Percentiles rank a stretch among this genome's conserved stretches.
These are phyloP conservation scores for Rhynchophorus ferrugineus DNA, from an alignment of 1,140 invertebrate species.

Conservation along the genomic window DNA sequence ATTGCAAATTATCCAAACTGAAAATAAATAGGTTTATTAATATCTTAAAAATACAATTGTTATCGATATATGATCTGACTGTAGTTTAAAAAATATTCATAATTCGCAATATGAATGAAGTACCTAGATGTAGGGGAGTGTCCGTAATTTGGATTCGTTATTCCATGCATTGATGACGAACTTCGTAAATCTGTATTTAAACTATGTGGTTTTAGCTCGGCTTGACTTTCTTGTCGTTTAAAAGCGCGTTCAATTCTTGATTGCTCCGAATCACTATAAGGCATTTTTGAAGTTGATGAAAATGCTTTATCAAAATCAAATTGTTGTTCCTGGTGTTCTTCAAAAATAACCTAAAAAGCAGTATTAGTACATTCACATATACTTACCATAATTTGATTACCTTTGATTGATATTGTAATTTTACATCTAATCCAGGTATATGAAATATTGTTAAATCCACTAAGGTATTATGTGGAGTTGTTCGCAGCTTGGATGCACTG, in stretches of 20 bases:
- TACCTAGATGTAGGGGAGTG: slow-evolving; percentile 30
- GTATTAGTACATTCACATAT: not conserved
- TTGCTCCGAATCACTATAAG: slow-evolving; percentile 30
- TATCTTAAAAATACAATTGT: not conserved
- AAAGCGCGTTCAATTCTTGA: slow-evolving; percentile 38
- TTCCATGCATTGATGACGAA: slow-evolving; percentile 37
- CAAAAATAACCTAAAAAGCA: slow-evolving; percentile 21
- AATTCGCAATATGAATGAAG: not conserved
- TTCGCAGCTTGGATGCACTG: slow-evolving; percentile 44
- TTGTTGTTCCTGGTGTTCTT: slow-evolving; percentile 14
- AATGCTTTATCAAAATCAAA: slow-evolving; percentile 31
- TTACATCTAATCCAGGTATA: slow-evolving; percentile 90
- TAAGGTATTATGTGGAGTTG: slow-evolving; percentile 47
- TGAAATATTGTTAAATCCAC: slow-evolving; percentile 87
- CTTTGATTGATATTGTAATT: slow-evolving; percentile 85
- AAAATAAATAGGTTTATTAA: slow-evolving; percentile 4
- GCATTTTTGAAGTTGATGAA: slow-evolving; percentile 12
- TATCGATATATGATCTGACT: not conserved
- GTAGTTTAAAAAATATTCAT: not conserved
- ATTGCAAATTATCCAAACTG: slow-evolving; percentile 33
- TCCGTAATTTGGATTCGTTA: slow-evolving; percentile 38
- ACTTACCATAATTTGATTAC: too few relatives aligned
- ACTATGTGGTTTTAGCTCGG: slow-evolving; percentile 20
- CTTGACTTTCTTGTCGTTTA: slow-evolving; percentile 34
- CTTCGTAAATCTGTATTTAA: slow-evolving; percentile 22